Percentiles rank a stretch among this genome's conserved stretches.
phyloP scores from a whole-genome alignment of 2,113 vertebrate species.

The Burhinus oedicnemus region DNA sequence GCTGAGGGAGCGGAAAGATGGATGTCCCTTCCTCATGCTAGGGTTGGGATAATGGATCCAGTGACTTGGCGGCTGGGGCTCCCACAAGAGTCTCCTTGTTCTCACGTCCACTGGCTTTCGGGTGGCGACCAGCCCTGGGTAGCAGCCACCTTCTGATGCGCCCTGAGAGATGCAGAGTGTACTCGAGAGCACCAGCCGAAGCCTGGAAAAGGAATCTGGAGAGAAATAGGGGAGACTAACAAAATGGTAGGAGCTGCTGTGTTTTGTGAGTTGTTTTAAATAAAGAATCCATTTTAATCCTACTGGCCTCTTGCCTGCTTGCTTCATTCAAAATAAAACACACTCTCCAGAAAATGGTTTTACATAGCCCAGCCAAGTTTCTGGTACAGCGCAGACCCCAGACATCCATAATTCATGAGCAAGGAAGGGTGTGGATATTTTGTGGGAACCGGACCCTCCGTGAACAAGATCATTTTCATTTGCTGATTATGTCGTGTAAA shows the following conservation, averaged over 20 bases:
- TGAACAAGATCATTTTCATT: constrained; percentile 64
- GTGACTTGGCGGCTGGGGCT: background rate
- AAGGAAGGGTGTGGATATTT: constrained; percentile 58
- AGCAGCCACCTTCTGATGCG: background rate
- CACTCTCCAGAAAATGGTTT: constrained; percentile 47
- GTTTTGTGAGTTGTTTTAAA: constrained; percentile 53
- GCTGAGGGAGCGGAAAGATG: constrained; percentile 20
- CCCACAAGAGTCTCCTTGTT: constrained; percentile 47
- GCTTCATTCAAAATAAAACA: constrained; percentile 62
- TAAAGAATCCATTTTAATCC: constrained; percentile 65
- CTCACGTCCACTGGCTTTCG: background rate
- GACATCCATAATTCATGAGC: constrained; percentile 66
- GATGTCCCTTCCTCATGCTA: constrained; percentile 9
- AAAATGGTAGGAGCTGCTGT: constrained; percentile 27
- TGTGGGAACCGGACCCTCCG: constrained; percentile 30
- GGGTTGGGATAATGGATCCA: constrained; percentile 15
- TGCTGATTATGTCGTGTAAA: constrained; percentile 54
- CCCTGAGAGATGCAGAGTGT: background rate
- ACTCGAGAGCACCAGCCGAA: background rate
- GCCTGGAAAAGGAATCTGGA: background rate
- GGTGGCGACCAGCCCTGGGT: background rate
- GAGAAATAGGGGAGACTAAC: background rate
- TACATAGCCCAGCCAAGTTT: constrained; percentile 59
- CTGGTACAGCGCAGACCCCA: constrained; percentile 36
- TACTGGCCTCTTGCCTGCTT: constrained; percentile 53